Conservation (phyloP, 2,113 vertebrate species). For the Perca fluviatilis region DNA sequence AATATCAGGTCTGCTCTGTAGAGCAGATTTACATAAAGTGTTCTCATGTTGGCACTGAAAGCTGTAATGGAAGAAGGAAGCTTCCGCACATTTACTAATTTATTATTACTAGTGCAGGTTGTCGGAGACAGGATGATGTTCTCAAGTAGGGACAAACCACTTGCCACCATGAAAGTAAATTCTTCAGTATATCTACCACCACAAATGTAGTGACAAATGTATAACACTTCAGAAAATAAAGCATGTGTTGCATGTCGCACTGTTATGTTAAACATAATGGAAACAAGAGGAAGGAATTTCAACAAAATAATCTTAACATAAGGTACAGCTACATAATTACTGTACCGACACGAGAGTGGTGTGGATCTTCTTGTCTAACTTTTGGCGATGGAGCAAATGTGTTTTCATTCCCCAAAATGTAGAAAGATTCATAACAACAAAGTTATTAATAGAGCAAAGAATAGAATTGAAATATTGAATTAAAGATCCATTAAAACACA, state of each 20-base stretch:
- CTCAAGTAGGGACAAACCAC: not conserved
- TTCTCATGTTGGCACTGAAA: constrained; percentile 14
- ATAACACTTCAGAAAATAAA: not conserved
- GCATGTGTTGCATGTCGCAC: not conserved
- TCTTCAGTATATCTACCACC: not conserved
- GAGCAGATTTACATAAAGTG: constrained; percentile 37
- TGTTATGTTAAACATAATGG: not conserved
- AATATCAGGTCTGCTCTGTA: constrained; percentile 37
- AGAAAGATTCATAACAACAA: not conserved
- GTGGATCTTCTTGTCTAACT: not conserved
- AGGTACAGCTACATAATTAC: not conserved
- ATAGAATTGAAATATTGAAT: not conserved
- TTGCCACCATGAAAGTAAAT: not conserved
- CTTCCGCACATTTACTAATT: constrained; percentile 21
- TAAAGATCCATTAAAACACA: not conserved
- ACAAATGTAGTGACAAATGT: no score
- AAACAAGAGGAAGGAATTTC: not conserved
- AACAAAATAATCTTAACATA: not conserved
- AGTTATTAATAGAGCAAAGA: not conserved
- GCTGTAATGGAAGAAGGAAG: constrained; percentile 25
- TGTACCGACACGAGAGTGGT: not conserved
- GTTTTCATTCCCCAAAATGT: not conserved
- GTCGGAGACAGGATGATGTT: not conserved
- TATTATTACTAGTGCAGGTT: constrained; percentile 23
- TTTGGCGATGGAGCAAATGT: not conserved